phyloP scores from a whole-genome alignment of 1,140 invertebrate genomes.

The Meteorus sp. region DNA sequence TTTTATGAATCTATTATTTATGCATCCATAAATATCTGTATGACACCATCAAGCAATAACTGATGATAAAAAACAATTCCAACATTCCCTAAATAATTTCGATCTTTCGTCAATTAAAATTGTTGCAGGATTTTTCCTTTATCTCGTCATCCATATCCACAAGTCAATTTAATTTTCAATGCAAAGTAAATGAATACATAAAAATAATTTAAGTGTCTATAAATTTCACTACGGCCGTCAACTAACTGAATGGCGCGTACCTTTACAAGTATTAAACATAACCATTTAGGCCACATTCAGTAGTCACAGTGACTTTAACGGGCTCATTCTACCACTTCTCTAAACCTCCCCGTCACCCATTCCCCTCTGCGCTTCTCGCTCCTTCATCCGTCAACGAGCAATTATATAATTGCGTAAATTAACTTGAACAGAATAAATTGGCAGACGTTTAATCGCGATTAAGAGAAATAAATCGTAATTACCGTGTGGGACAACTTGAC shows the following conservation, averaged over 20 bases:
- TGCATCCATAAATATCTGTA: neutral
- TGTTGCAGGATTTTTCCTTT: too few species aligned
- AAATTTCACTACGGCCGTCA: conserved; percentile 17
- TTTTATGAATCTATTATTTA: neutral
- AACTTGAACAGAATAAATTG: conserved; percentile 34
- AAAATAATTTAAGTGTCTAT: conserved; percentile 9
- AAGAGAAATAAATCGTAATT: conserved; percentile 35
- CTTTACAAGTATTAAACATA: neutral
- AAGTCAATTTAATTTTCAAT: too few species aligned
- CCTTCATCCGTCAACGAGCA: conserved; percentile 25
- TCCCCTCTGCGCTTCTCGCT: conserved; percentile 6
- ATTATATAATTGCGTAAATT: conserved; percentile 40
- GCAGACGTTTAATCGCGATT: conserved; percentile 34
- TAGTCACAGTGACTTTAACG: neutral
- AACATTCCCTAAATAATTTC: neutral
- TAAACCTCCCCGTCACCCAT: neutral
- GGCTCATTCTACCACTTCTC: neutral
- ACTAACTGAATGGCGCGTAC: neutral
- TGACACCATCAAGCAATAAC: neutral
- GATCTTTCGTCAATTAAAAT: too few species aligned
- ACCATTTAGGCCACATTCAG: conserved; percentile 10
- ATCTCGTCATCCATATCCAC: too few species aligned
- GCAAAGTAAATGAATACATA: neutral
- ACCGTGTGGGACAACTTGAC: conserved; percentile 18
- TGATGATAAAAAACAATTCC: neutral